Evolutionary conservation across 2,888 invertebrate species (phyloP).

Genomic region (Acanthococcus lagerstroemiae): DNA sequence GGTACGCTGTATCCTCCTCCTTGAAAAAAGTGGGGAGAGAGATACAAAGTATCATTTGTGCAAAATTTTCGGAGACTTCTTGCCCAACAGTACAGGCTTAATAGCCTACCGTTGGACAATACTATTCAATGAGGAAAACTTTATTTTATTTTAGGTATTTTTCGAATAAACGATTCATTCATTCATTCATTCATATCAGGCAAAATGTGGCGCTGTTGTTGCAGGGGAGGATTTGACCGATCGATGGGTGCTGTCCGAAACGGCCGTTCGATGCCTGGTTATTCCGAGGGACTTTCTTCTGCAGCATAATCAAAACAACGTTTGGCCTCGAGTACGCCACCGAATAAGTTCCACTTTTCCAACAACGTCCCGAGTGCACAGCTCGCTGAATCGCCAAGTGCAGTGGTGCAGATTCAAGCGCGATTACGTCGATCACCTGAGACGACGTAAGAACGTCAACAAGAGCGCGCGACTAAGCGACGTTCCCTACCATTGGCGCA

Average conservation of each 20-base stretch:
- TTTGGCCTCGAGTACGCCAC: constrained; percentile 54
- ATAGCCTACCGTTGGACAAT: too few relatives aligned
- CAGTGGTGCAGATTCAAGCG: constrained; percentile 31
- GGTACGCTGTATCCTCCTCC: too few relatives aligned
- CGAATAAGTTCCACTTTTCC: constrained; percentile 53
- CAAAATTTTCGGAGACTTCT: too few relatives aligned
- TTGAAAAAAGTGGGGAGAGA: too few relatives aligned
- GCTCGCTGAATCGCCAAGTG: constrained; percentile 43
- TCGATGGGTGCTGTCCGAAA: constrained; percentile 55
- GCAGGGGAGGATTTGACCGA: constrained; percentile 54
- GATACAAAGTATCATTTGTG: too few relatives aligned
- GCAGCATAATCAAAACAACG: constrained; percentile 54
- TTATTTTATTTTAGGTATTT: too few relatives aligned
- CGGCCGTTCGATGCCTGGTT: constrained; percentile 54
- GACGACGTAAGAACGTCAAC: background rate
- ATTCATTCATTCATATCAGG: too few relatives aligned
- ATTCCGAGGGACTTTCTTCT: constrained; percentile 60
- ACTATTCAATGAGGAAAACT: too few relatives aligned
- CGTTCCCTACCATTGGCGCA: background rate
- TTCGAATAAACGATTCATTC: too few relatives aligned
- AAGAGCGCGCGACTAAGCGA: background rate
- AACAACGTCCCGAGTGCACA: constrained; percentile 46
- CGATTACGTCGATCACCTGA: background rate
- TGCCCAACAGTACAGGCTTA: too few relatives aligned
- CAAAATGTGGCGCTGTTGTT: too few relatives aligned